Conservation (phyloP, 2,888 invertebrate species). For the Zelleria hepariella region DNA sequence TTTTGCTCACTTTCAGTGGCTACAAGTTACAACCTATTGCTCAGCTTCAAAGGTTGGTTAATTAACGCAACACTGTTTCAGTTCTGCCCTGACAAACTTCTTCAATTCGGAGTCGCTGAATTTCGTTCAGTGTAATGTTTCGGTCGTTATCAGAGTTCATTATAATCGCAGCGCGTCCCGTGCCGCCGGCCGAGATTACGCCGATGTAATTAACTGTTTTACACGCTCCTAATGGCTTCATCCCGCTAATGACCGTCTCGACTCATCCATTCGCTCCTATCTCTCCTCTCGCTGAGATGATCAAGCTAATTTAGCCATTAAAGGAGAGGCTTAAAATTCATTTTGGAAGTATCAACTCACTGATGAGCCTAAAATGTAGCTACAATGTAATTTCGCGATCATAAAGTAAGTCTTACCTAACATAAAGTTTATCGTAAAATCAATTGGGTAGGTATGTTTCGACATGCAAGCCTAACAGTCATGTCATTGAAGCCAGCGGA, state of each 20-base stretch:
- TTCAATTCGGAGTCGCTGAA: neutral
- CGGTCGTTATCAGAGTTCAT: slow-evolving; percentile 33
- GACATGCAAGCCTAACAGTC: neutral
- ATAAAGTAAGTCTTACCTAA: neutral
- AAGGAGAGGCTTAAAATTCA: neutral
- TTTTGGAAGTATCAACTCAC: slow-evolving; percentile 5
- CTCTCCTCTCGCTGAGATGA: slow-evolving; percentile 16
- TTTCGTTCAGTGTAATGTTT: slow-evolving; percentile 12
- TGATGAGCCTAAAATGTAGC: neutral
- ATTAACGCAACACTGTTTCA: neutral
- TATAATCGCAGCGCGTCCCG: slow-evolving; percentile 33
- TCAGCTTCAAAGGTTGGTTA: neutral
- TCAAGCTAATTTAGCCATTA: slow-evolving; percentile 23
- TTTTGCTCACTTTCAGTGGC: neutral
- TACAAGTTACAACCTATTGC: neutral
- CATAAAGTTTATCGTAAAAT: no score
- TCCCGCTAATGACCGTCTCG: slow-evolving; percentile 59
- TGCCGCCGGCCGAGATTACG: slow-evolving; percentile 9
- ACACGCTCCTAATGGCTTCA: slow-evolving; percentile 65
- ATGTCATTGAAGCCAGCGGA: neutral
- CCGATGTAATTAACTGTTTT: slow-evolving; percentile 62
- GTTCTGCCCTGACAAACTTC: neutral
- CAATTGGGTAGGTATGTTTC: no score
- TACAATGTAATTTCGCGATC: neutral
- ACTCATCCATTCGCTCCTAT: slow-evolving; percentile 39